phyloP scores from a whole-genome alignment of 2,797 vertebrate genomes.

The Poeciliopsis infans region DNA sequence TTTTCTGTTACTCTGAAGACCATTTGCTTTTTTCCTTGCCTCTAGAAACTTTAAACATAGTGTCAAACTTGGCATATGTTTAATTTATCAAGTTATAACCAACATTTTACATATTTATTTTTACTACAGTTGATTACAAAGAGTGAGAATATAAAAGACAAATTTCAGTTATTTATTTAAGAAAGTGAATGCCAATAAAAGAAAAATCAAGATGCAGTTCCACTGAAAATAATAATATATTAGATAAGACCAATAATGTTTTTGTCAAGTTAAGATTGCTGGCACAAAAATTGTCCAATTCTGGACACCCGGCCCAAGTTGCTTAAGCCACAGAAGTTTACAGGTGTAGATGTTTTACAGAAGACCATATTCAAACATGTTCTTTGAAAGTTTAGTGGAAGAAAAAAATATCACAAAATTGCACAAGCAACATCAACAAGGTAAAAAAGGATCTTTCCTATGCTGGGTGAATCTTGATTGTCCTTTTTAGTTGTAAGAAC shows the following conservation, averaged over 20 bases:
- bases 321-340: neutral
- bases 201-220: neutral
- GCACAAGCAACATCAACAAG: neutral
- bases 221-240: neutral
- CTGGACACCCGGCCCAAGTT: neutral
- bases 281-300: neutral
- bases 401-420: neutral
- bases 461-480: neutral
- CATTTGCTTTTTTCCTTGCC: slow-evolving; percentile 50
- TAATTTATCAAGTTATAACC: slow-evolving; percentile 2
- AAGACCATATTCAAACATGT: neutral
- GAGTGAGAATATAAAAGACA: neutral
- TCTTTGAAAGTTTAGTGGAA: neutral
- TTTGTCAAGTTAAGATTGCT: neutral
- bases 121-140: neutral
- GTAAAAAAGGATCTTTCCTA: neutral
- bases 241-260: neutral
- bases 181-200: neutral
- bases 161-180: neutral
- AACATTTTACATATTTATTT: neutral
- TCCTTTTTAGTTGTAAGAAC: neutral
- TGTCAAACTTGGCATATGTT: slow-evolving; percentile 3
- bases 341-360: neutral
- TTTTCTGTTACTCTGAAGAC: slow-evolving; percentile 22
- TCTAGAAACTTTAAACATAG: slow-evolving; percentile 43